These are phyloP conservation scores for Lasioglossum villosulum DNA, from an alignment of 2,888 invertebrate species.

Conservation along the genomic window DNA sequence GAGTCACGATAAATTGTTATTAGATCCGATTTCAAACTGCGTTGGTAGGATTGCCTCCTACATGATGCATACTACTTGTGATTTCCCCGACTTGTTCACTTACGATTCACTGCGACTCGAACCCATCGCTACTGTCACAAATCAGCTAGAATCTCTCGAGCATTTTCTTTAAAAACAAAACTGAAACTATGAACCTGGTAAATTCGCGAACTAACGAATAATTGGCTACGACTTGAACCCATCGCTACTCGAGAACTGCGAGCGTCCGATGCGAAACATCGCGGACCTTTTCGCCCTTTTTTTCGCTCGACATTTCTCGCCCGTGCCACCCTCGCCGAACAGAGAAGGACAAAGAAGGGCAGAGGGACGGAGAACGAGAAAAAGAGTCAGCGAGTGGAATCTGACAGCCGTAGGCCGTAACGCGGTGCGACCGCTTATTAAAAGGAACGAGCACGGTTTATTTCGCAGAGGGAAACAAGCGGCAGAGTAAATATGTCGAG, in stretches of 20 bases:
- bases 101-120: background rate
- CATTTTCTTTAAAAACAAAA: background rate
- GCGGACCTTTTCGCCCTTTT: conserved; percentile 29
- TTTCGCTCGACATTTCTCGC: conserved; percentile 40
- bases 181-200: background rate
- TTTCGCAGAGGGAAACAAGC: conserved; percentile 54
- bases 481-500: conserved; percentile 50
- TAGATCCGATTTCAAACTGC: background rate
- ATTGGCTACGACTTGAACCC: background rate
- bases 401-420: conserved; percentile 56
- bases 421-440: conserved; percentile 50
- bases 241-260: conserved; percentile 18
- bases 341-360: background rate
- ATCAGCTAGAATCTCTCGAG: background rate
- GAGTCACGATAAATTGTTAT: background rate
- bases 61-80: no score
- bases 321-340: conserved; percentile 13
- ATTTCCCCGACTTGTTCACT: background rate
- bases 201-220: background rate
- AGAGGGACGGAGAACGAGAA: background rate
- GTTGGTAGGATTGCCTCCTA: background rate
- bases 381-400: conserved; percentile 37
- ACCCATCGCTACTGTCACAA: background rate
- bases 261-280: conserved; percentile 36
- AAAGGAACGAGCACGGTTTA: conserved; percentile 53